Evolutionary conservation across 2,113 vertebrate genomes (phyloP), one percentile per base, ranked within the genome.

Genomic region (Bujurquina vittata): DNA sequence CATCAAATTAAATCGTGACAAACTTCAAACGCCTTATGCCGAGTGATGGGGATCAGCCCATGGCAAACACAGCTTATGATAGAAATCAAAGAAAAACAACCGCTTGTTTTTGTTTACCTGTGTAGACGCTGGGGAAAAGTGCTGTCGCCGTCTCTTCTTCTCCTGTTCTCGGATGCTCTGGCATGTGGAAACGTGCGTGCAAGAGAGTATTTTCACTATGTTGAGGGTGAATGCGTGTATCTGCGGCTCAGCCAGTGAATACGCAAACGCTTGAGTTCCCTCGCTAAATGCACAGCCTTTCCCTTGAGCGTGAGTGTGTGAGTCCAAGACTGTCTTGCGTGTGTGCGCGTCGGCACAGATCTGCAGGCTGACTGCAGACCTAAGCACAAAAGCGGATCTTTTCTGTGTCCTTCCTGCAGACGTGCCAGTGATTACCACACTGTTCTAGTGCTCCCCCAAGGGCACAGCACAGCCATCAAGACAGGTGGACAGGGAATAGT

Each of bases 311-410:
- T 62, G 54, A 77, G 83, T 14, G 83, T 80, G 88, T 86, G 59
- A 79, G 74, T 87, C 79, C 12, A 31, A 62, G 62, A 23, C 80
- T 54, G 81, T 75, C 61, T 57, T n/a, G n/a, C n/a, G 80, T 23
- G 80, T 9, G 76, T 78, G 69, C 56, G 75, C 7, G 83, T 65
- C 60, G 80, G 61, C 78, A 43, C 85, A 87, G 87, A 92, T 93
- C 85, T 81, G 86, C 73, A 52, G 52, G 87, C 89, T 87, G 91
- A 90, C 77, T 94, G 94, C 95, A 92, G 88, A 94, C 84, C 92
- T 93, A 95, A 95, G 95, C 95, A 94, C 89, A 89, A 94, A 94
- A 95, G 90, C 80, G 91, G 92, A 88, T 93, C 90, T 91, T 79
- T 86, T 63, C 67, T 43, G 81, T 80, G 89, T 90, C 90, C 92